phyloP scores from a whole-genome alignment of 2,113 vertebrate genomes.

The Carollia perspicillata region DNA sequence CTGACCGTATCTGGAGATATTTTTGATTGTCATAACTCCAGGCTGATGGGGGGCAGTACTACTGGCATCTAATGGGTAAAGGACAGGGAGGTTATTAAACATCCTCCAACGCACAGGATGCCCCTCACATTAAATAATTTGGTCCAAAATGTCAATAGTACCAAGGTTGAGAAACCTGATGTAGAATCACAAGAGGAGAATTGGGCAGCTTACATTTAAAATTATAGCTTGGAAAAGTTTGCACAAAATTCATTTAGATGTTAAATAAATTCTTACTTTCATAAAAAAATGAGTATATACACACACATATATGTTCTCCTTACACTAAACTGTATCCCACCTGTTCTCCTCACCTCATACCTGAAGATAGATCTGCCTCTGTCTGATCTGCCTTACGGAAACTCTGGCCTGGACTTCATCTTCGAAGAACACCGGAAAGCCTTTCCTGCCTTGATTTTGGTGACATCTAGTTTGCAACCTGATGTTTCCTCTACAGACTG shows the following conservation, averaged over 20 bases:
- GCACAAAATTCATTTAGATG: not conserved
- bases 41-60: not conserved
- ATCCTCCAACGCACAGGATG: not conserved
- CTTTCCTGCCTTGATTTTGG: slow-evolving; percentile 84
- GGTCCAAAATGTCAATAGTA: not conserved
- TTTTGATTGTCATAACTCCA: not conserved
- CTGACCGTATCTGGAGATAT: not conserved
- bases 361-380: slow-evolving; percentile 83
- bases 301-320: slow-evolving; percentile 70
- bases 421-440: slow-evolving; percentile 79
- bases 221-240: not conserved
- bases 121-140: not conserved
- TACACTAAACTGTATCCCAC: slow-evolving; percentile 78
- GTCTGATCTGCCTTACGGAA: slow-evolving; percentile 83
- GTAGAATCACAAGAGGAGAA: slow-evolving; percentile 47
- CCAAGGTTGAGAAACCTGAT: not conserved
- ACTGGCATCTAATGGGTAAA: not conserved
- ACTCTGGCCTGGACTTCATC: slow-evolving; percentile 82
- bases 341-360: slow-evolving; percentile 82
- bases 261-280: slow-evolving; percentile 46
- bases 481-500: slow-evolving; percentile 82
- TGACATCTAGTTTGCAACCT: slow-evolving; percentile 85
- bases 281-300: slow-evolving; percentile 69
- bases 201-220: slow-evolving; percentile 53
- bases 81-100: not conserved